Evolutionary conservation across 2,797 vertebrate species (phyloP).

Genomic region (Oreochromis mossambicus): DNA sequence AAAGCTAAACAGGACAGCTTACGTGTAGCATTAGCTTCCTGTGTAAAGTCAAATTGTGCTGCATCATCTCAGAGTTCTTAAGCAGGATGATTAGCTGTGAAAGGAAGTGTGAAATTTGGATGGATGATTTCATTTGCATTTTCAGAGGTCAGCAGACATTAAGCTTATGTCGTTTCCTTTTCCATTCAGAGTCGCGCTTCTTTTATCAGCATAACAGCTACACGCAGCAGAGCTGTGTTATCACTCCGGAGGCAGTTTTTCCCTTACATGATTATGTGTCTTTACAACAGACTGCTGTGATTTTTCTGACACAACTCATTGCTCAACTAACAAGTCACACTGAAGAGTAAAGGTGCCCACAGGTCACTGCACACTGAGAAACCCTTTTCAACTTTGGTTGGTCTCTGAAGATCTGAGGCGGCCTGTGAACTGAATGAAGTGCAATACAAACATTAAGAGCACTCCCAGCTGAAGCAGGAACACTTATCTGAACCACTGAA

Average conservation of each 20-base stretch:
- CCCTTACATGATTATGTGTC: not conserved
- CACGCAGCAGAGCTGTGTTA: not conserved
- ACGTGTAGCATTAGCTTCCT: not conserved
- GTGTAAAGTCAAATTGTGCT: not conserved
- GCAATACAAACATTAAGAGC: not conserved
- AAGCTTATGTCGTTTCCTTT: not conserved
- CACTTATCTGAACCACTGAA: accelerated
- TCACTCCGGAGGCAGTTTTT: not conserved
- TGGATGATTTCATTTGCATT: not conserved
- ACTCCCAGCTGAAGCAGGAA: not conserved
- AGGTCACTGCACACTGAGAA: not conserved
- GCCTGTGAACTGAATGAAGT: not conserved
- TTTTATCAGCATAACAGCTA: not conserved
- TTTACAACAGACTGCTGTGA: not conserved
- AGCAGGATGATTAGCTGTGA: not conserved
- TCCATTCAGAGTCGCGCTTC: not conserved
- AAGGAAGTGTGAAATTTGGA: not conserved
- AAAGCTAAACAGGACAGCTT: not conserved
- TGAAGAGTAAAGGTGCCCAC: not conserved
- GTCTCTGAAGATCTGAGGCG: not conserved
- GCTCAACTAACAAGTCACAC: not conserved
- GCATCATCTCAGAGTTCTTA: not conserved
- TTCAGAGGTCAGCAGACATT: not conserved
- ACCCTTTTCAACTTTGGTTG: not conserved
- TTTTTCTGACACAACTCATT: not conserved